Conservation (phyloP, 2,888 invertebrate species). For the Eupeodes luniger region DNA sequence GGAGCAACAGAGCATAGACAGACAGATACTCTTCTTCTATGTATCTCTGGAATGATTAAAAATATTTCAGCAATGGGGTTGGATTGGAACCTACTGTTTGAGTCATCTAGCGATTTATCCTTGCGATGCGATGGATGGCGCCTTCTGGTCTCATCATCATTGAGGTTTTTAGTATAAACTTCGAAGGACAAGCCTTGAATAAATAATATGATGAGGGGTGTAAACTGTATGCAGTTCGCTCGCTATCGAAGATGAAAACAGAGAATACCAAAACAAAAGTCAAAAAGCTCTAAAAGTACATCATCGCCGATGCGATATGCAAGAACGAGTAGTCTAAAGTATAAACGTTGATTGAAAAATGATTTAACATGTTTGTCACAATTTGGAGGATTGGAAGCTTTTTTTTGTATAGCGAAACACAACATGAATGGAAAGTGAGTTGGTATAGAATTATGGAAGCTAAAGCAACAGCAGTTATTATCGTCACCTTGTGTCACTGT, state of each 20-base stretch:
- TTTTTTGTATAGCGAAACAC: background rate
- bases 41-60: constrained; percentile 57
- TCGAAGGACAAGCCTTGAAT: constrained; percentile 58
- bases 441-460: constrained; percentile 20
- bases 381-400: constrained; percentile 66
- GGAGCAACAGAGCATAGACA: constrained; percentile 50
- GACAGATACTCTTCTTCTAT: background rate
- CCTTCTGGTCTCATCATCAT: constrained; percentile 8
- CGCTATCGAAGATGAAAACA: background rate
- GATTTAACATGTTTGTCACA: constrained; percentile 73
- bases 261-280: constrained; percentile 61
- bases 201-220: constrained; percentile 53
- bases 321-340: background rate
- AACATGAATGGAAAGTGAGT: constrained; percentile 12
- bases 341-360: constrained; percentile 70
- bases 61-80: constrained; percentile 56
- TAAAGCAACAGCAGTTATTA: constrained; percentile 40
- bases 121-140: background rate
- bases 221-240: constrained; percentile 43
- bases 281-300: constrained; percentile 35
- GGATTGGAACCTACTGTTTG: background rate
- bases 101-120: constrained; percentile 17
- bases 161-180: background rate
- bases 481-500: constrained; percentile 56
- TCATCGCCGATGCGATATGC: background rate